Base-by-base conservation (phyloP, 2,113 vertebrate species). In the Eulemur rufifrons region DNA sequence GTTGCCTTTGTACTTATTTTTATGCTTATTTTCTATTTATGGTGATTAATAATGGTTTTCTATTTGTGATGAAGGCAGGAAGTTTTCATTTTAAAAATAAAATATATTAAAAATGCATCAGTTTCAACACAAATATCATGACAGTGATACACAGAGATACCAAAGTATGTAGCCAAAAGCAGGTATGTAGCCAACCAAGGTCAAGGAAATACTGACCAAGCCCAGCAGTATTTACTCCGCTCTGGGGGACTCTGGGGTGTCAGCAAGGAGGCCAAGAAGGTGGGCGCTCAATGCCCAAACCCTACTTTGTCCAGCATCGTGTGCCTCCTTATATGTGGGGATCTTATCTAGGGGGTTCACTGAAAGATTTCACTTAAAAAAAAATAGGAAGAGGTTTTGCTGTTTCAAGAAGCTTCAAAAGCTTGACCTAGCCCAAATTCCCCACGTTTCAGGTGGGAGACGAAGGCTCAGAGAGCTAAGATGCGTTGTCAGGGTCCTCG, bases 71-170 rank as follows among this genome's bases (percentile, higher is more conserved):
- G 8, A 88, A 18, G 32, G 45, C 34, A 66, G 54, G 15, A 50
- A 61, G 23, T 86, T 88, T 87, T 78, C 64, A 85, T 96, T 90
- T 94, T 56, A 64, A 71, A 94, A 96, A 81, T 52, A 61, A 54
- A n/a, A 42, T n/a, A 13, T 64, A 59, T 82, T 77, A 61, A 68
- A 87, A 97, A 39, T 5, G 25, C 71, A 47, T 85, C 39, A 12
- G 74, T n/a, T 92, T 85, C 77, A 47, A 18, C 39, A 77, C 20
- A 29, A 63, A 37, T 32, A 23, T 34, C 21, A n/a, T 34, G 45
- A 69, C 37, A 7, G 47, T 15, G 23, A 76, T 34, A n/a, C 45
- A 42, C 11, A 56, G 73, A 77, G 47, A 77, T 34, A 12, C 29
- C 74, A 37, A 80, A 4, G 34, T 76, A 32, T 39, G 32, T 11